Evolutionary conservation across 2,888 invertebrate genomes (phyloP), one percentile per base, ranked within the genome.

Genomic region (Yponomeuta evonymella): DNA sequence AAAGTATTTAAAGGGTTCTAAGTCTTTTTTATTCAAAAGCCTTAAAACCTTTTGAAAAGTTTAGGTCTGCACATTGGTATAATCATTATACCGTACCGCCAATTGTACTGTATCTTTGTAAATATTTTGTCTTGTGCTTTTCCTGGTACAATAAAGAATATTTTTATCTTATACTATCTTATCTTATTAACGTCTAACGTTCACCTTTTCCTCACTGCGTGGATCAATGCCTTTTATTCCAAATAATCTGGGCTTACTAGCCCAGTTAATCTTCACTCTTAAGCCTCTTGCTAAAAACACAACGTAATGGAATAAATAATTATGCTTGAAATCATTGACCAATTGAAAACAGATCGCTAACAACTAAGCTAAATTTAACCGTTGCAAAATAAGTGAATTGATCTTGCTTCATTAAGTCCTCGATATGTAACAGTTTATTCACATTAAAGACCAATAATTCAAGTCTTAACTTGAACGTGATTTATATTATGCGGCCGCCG

Each of bases 401-500:
- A 12, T 8, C 15, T 58, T 58, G 51, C 15, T 58, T 58, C 51
- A 58, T 58, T 58, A 58, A 58, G 12, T 58, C 15, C 8, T 58
- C 51, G 3, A 58, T 58, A 58, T 58, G 51, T 58, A 58, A 58
- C 51, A 58, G 51, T 58, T 58, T 58, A 58, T 58, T 58, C 51
- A 15, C 12, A 58, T 15, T 58, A 58, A 58, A 58, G 51, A 15
- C 2, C 51, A 58, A 69, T 69, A 58, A 69, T 48, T 69, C 62
- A 63, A 30, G 70, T 62, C 68, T 70, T 70, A 63, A 63, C 62
- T 62, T 36, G 10, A 43, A 70, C 63, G 43, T 30, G 23, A 70
- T 63, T 48, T n/a, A 70, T 70, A 43, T 63, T 62, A 63, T 23
- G 33, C n/a, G 33, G 63, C 6, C 62, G 62, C 36, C 6, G n/a